Base-by-base conservation (phyloP, 2,888 invertebrate species). In the Clitarchus hookeri region DNA sequence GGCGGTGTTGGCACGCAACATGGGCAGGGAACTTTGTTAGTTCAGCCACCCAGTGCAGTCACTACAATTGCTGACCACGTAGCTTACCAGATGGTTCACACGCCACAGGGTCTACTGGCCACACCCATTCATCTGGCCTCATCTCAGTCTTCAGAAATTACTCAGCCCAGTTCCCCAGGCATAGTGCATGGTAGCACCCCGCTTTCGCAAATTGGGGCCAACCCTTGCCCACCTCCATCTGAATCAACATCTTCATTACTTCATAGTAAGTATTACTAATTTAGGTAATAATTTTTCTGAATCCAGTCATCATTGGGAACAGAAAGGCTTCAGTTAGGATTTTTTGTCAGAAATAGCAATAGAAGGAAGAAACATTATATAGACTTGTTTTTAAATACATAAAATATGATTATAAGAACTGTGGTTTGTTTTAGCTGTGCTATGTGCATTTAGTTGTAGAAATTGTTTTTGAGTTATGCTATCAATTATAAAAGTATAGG, bases 121-220 rank as follows among this genome's bases (percentile, higher is more conserved):
- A 88, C 88, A 83, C 88, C 88, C 88, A 91, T 91, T 88, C 90
- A 91, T 89, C 90, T 91, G 86, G 90, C 91, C 84, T 90, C 90
- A n/a, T n/a, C 65, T 16, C 65, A 65, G n/a, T 23, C 65, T 8
- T 65, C 65, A 16, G 65, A 65, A n/a, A 19, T 65, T n/a, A n/a
- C 65, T 65, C 86, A 85, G 84, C 87, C 83, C 84, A 85, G 25
- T 79, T 91, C 92, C 87, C 92, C 92, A 78, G 91, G 91, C 54
- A 90, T 96, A 88, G 95, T 97, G 85, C 96, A 97, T 91, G 97
- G 97, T 78, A 96, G 96, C 89, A 97, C 97, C 85, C 97, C 97
- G 0, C 94, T 97, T 86, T 96, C 97, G 83, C 97, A 97, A 91
- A 97, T 97, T 89, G 97, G 97, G 86, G 95, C 95, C 87, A 95